These are phyloP conservation scores for Anabas testudineus DNA, from an alignment of 2,797 vertebrate genomes.

Conservation along the genomic window DNA sequence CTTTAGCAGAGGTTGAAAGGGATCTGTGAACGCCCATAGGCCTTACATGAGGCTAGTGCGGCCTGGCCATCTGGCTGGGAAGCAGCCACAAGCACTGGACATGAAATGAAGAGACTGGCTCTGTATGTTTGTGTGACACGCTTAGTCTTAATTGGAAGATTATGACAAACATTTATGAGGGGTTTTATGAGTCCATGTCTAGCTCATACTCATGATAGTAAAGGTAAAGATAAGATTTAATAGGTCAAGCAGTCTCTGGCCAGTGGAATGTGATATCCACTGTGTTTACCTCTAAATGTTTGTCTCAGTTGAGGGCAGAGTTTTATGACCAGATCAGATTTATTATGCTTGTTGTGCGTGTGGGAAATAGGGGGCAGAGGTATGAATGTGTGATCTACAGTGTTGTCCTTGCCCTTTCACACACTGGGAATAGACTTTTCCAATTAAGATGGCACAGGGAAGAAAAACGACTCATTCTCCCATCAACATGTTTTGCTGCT, in stretches of 20 bases:
- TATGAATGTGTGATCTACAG: conserved; percentile 56
- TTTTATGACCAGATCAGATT: conserved; percentile 65
- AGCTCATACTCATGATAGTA: conserved; percentile 4
- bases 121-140: conserved; percentile 13
- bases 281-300: conserved; percentile 36
- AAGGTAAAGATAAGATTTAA: conserved; percentile 16
- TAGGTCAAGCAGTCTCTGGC: conserved; percentile 19
- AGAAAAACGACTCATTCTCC: conserved; percentile 6
- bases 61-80: conserved; percentile 19
- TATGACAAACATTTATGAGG: not conserved
- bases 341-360: conserved; percentile 42
- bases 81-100: not conserved
- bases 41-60: conserved; percentile 23
- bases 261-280: conserved; percentile 8
- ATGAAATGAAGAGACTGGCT: not conserved
- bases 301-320: conserved; percentile 28
- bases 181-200: not conserved
- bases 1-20: conserved; percentile 18
- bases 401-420: conserved; percentile 46
- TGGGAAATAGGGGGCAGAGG: conserved; percentile 54
- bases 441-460: conserved; percentile 22
- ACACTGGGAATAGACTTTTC: conserved; percentile 31
- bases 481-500: conserved; percentile 26
- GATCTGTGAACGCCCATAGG: conserved; percentile 27
- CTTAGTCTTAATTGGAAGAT: conserved; percentile 1